Evolutionary conservation across 2,113 vertebrate genomes (phyloP), one percentile per base, ranked within the genome.

Genomic region (Ondatra zibethicus): DNA sequence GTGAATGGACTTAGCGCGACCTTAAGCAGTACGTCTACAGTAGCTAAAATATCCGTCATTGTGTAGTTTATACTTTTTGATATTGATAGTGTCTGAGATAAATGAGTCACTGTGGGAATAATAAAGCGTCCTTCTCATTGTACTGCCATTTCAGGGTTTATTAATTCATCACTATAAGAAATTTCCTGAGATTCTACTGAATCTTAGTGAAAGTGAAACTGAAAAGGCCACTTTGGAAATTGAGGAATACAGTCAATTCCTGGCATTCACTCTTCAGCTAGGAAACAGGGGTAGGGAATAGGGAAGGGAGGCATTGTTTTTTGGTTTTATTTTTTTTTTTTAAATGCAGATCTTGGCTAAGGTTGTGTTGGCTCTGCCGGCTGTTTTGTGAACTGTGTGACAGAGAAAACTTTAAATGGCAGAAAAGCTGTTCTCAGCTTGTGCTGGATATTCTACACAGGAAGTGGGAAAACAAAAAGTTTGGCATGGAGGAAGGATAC

Each of bases 151-250:
- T 93, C 25, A 52, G n/a, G n/a, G 63, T 88, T 75, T 80, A 68
- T 86, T 72, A 82, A 80, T 78, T 93, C 23, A 88, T 55, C 81
- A 70, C 47, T 45, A 72, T 45, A 88, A 88, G 68, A 36, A 91
- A 92, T 72, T 77, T 93, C 25, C 33, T 45, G 80, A 80, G 45
- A 80, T 65, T 81, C 13, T 12, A 4, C 63, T 80, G 58, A 80
- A 55, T 80, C 50, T 23, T 19, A 55, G 77, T 55, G 50, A 55
- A 55, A 55, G 14, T 42, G 47, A 33, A 42, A 68, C 68, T 70
- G 42, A 33, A 75, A 33, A 66, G 33, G 23, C 81, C 33, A 5
- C 16, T 1, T 16, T 29, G 63, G 42, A 80, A 61, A 70, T 8
- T 27, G 6, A 76, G 27, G 50, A 55, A 63, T 65, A 68, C 42